Evolutionary conservation across 2,113 vertebrate genomes (phyloP), one percentile per base, ranked within the genome.

Genomic region (Sebastes schlegelii): DNA sequence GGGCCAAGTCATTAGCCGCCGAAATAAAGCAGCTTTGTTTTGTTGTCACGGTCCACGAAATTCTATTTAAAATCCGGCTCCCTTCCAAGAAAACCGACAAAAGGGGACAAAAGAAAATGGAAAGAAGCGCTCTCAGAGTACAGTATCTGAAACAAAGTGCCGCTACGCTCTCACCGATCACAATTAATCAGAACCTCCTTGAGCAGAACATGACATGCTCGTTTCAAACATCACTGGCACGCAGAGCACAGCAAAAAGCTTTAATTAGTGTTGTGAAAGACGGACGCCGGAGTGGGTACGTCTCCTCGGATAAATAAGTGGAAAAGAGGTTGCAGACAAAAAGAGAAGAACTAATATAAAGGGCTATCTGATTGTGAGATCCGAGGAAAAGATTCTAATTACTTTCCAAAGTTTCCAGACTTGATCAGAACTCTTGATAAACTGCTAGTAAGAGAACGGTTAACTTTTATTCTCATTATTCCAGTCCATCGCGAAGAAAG

Each of bases 21-120:
- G 74, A 91, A 92, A 91, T 92, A 91, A 93, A 92, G 77, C 82
- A 80, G 91, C 92, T 94, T 93, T 92, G 91, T 94, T 90, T 87
- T 89, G 83, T 82, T 88, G 88, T 92, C 92, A 90, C 73, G 86
- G 84, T 92, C 90, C 87, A 89, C 86, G 57, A 94, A 92, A 89
- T 91, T 87, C 80, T 89, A 89, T 89, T 90, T 90, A 86, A 79
- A 88, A 91, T 23, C 74, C 68, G 92, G 90, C 87, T 55, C 17
- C 19, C 73, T 51, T 92, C 91, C 91, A 90, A 40, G 34, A 64
- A 72, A 74, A 62, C 49, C 6, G 14, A 77, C 86, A 83, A 72
- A 82, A 58, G 52, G 52, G 68, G 70, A 86, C 72, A 78, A 86
- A 87, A 54, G 62, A 64, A 79, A 77, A 74, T 10, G 21, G 71